Base-by-base conservation (phyloP, 2,113 vertebrate species). In the Carassius carassius region DNA sequence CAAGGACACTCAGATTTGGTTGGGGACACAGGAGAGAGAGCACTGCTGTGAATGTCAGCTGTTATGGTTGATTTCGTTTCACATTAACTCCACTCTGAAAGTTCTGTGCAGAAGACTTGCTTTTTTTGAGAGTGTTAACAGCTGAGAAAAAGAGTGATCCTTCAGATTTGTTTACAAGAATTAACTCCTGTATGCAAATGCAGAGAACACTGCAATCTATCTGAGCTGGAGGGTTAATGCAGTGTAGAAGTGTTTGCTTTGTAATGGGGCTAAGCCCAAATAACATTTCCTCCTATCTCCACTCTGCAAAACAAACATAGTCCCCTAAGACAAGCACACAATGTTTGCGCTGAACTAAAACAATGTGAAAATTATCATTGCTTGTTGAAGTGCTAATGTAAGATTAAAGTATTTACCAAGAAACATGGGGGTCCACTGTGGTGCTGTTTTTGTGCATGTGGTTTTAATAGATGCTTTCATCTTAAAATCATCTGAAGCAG, bases 361-460 rank as follows among this genome's bases (percentile, higher is more conserved):
- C 67, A 51, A 37, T 82, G 44, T 75, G 87, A 89, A 90, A 58
- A 88, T 73, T 56, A 85, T 87, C 86, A 88, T 89, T 63, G 88
- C 87, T 91, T 90, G 89, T 86, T 72, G 23, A 81, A 86, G 85
- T 88, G 90, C 89, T 93, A 93, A 92, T 86, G 83, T 67, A 4
- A 91, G 90, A 93, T 94, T 93, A 92, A 91, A 90, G 89, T 93
- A 91, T 94, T 93, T 92, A 93, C 91, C 78, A 84, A 90, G 89
- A 92, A 90, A 90, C 90, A 88, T 89, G 90, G 89, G 89, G 91
- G 88, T 89, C 87, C 87, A 62, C 83, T 86, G 32, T 85, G 84
- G 86, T 86, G 10, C 54, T 13, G 19, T 60, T 32, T 78, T 62
- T 78, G 54, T 78, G 54, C 6, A 19, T 78, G 32, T 78, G 76